Percentiles rank a stretch among this genome's conserved stretches.
phyloP scores from a whole-genome alignment of 2,797 vertebrate species.

The Nannoperca australis region DNA sequence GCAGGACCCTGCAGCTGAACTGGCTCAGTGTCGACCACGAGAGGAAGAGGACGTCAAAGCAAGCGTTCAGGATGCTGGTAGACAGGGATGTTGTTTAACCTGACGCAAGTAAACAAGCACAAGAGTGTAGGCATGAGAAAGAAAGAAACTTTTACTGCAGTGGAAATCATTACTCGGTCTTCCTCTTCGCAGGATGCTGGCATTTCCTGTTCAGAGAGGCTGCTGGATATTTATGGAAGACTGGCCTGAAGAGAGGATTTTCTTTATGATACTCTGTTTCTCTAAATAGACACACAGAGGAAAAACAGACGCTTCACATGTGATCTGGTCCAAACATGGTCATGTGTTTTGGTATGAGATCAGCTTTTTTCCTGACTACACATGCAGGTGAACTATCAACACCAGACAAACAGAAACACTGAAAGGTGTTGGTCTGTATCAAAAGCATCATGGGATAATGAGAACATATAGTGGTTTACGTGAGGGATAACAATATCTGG shows the following conservation, averaged over 20 bases:
- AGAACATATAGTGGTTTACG: neutral
- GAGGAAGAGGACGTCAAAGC: slow-evolving; percentile 81
- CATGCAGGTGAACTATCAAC: slow-evolving; percentile 9
- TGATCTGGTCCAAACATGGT: slow-evolving; percentile 6
- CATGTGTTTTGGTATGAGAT: slow-evolving; percentile 9
- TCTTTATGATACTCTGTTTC: slow-evolving; percentile 55
- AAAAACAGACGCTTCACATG: slow-evolving; percentile 63
- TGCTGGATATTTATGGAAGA: slow-evolving; percentile 71
- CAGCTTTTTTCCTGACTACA: neutral
- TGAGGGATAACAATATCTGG: neutral
- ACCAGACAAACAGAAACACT: neutral
- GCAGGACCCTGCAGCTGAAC: slow-evolving; percentile 54
- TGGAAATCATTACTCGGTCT: slow-evolving; percentile 59
- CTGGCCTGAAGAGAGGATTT: slow-evolving; percentile 44
- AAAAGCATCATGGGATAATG: neutral
- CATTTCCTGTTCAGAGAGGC: slow-evolving; percentile 73
- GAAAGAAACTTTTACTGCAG: slow-evolving; percentile 29
- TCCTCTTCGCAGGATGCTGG: slow-evolving; percentile 68
- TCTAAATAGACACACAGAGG: slow-evolving; percentile 58
- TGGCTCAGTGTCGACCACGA: slow-evolving; percentile 47
- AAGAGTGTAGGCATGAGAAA: slow-evolving; percentile 23
- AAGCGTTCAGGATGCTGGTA: slow-evolving; percentile 68
- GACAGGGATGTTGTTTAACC: slow-evolving; percentile 72
- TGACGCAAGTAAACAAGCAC: slow-evolving; percentile 66
- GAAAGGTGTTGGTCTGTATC: neutral